phyloP scores from a whole-genome alignment of 2,888 invertebrate genomes.

The Dasypogon diadema region DNA sequence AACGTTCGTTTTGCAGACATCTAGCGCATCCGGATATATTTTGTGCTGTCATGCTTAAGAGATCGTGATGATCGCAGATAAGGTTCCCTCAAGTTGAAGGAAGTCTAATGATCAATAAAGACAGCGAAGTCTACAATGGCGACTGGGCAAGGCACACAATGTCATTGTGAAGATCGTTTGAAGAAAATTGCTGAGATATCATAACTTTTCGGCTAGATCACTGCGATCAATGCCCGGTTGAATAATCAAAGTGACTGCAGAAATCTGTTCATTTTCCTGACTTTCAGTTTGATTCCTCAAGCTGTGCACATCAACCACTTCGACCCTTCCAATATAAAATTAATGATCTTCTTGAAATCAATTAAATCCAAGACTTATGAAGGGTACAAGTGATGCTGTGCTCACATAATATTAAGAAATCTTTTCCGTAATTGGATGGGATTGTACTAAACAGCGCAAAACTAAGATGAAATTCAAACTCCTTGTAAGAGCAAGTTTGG shows the following conservation, averaged over 20 bases:
- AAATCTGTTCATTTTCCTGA: background rate
- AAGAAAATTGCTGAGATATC: background rate
- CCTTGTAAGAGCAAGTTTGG: background rate
- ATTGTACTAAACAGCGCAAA: background rate
- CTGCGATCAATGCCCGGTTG: background rate
- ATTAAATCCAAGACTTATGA: background rate
- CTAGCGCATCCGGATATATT: conserved; percentile 17
- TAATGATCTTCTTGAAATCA: background rate
- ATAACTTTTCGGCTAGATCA: background rate
- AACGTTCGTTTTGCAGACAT: conserved; percentile 14
- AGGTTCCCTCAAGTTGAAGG: conserved; percentile 19
- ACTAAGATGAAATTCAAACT: background rate
- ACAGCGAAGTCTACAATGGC: background rate
- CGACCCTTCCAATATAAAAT: background rate
- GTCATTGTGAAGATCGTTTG: background rate
- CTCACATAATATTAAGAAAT: too few relatives aligned
- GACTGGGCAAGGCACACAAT: background rate
- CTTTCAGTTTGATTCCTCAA: background rate
- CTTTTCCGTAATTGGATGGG: too few relatives aligned
- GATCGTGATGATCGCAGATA: conserved; percentile 31
- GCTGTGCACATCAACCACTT: background rate
- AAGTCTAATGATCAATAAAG: background rate
- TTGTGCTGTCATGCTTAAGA: conserved; percentile 22
- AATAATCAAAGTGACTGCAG: background rate
- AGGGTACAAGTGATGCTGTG: too few relatives aligned